These are phyloP conservation scores for Rhopalosiphum padi DNA, from an alignment of 1,140 invertebrate genomes.

Conservation along the genomic window DNA sequence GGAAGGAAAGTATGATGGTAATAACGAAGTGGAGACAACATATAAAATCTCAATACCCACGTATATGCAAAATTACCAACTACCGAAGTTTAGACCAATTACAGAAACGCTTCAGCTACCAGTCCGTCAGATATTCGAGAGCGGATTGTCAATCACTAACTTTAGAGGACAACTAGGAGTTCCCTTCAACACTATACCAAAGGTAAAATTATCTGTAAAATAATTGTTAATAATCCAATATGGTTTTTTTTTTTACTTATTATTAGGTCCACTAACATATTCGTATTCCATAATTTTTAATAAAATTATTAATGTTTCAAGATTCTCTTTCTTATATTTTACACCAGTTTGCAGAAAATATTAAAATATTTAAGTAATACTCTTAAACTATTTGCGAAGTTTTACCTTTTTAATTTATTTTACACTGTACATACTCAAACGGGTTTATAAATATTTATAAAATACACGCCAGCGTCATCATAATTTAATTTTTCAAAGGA, in stretches of 20 bases:
- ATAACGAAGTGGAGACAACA: constrained; percentile 61
- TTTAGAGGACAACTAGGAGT: background rate
- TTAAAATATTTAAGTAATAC: background rate
- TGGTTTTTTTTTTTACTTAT: background rate
- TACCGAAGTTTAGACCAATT: constrained; percentile 22
- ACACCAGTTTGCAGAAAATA: background rate
- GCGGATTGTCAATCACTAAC: background rate
- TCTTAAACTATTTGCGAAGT: background rate
- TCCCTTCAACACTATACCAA: background rate
- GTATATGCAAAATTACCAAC: constrained; percentile 13
- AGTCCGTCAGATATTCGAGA: background rate
- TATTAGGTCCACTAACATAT: background rate
- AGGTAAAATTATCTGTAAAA: constrained; percentile 1
- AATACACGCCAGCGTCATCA: background rate
- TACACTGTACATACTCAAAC: background rate
- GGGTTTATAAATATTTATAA: background rate
- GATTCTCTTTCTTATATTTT: background rate
- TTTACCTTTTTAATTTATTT: background rate
- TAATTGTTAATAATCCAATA: background rate
- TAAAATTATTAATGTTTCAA: background rate
- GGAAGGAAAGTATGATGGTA: constrained; percentile 60
- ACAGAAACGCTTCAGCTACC: constrained; percentile 33
- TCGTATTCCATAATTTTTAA: background rate
- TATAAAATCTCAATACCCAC: constrained; percentile 61
- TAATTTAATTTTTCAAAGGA: constrained; percentile 2